phyloP scores from a whole-genome alignment of 2,113 vertebrate species.

The Octodon degus region DNA sequence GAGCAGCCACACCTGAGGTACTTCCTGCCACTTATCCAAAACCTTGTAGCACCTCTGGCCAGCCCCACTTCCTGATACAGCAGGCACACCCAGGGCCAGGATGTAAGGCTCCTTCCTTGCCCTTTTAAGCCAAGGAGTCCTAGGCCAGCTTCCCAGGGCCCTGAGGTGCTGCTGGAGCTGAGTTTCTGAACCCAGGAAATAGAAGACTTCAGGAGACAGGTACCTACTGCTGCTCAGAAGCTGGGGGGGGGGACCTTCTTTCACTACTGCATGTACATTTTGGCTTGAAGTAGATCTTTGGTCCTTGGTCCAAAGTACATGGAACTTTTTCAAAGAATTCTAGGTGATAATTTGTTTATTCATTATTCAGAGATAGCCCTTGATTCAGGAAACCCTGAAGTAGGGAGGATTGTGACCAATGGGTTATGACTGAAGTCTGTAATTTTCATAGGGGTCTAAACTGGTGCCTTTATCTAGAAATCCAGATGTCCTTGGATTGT shows the following conservation, averaged over 20 bases:
- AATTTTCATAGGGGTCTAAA: background rate
- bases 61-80: background rate
- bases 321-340: background rate
- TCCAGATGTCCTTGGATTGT: background rate
- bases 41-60: background rate
- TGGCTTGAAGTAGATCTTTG: too few relatives aligned
- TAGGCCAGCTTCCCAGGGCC: background rate
- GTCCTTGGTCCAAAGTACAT: background rate
- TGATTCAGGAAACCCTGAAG: background rate
- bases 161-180: background rate
- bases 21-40: background rate
- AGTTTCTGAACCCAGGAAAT: background rate
- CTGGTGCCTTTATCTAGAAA: background rate
- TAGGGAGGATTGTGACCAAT: background rate
- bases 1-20: background rate
- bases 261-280: background rate
- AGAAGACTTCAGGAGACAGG: background rate
- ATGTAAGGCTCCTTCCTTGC: background rate
- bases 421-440: background rate
- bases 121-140: background rate
- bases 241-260: background rate
- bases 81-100: background rate
- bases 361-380: background rate
- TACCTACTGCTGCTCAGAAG: background rate
- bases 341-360: background rate